Percentiles rank a stretch among this genome's conserved stretches.
Evolutionary conservation across 2,113 vertebrate genomes (phyloP).

Genomic region (Tragelaphus strepsiceros): DNA sequence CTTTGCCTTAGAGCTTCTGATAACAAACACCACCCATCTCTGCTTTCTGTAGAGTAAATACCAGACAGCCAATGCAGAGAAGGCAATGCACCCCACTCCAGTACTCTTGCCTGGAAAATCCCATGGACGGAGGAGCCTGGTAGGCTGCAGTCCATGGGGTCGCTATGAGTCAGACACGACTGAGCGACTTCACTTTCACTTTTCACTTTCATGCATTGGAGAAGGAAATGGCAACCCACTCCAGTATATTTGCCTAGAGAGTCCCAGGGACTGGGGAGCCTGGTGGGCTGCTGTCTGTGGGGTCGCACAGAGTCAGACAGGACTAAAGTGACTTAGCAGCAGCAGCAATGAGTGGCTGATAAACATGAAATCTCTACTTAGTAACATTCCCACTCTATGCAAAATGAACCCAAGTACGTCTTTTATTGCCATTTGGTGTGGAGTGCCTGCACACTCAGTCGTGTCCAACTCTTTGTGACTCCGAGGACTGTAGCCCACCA

Average conservation of each 20-base stretch:
- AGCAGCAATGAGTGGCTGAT: neutral
- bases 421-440: neutral
- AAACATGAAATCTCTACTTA: neutral
- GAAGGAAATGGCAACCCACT: too few relatives aligned
- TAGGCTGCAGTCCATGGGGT: too few relatives aligned
- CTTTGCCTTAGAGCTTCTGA: neutral
- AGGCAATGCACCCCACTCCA: neutral
- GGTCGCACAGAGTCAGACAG: too few relatives aligned
- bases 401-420: neutral
- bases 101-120: neutral
- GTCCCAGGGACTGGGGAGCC: too few relatives aligned
- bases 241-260: too few relatives aligned
- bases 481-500: neutral
- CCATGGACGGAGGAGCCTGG: neutral
- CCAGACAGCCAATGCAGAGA: neutral
- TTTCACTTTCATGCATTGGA: too few relatives aligned
- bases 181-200: too few relatives aligned
- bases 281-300: too few relatives aligned
- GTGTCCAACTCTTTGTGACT: neutral
- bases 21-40: neutral
- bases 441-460: neutral
- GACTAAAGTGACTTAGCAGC: too few relatives aligned
- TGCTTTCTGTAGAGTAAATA: neutral
- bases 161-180: rapidly evolving
- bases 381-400: neutral